phyloP scores from a whole-genome alignment of 2,113 vertebrate genomes.

The Ancistrus triradiatus region DNA sequence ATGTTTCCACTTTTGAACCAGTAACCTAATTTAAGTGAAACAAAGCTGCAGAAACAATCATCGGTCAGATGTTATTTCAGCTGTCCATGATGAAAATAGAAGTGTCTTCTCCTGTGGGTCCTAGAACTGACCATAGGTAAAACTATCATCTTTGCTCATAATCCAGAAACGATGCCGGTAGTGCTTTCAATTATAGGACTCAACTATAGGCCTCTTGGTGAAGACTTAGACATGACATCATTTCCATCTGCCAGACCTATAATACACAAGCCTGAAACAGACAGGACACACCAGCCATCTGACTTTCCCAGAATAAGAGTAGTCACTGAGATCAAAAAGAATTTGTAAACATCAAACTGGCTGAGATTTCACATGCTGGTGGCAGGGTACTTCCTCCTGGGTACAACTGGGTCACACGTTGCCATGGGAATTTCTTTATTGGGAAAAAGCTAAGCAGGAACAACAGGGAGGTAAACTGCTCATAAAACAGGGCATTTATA shows the following conservation, averaged over 20 bases:
- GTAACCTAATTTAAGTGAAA: conserved; percentile 28
- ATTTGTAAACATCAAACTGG: conserved; percentile 3
- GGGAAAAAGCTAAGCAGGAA: conserved; percentile 8
- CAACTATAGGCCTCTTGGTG: conserved; percentile 33
- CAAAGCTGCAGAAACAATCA: conserved; percentile 22
- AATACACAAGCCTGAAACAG: conserved; percentile 35
- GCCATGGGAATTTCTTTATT: conserved; percentile 20
- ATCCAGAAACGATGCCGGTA: conserved; percentile 17
- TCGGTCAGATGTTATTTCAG: conserved; percentile 41
- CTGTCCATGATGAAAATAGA: conserved; percentile 36
- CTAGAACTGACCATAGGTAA: conserved; percentile 46
- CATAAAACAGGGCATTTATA: not conserved
- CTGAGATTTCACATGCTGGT: conserved; percentile 5
- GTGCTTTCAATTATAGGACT: conserved; percentile 48
- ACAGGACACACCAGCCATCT: conserved; percentile 6
- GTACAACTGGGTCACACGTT: conserved; percentile 9
- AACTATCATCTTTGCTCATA: conserved; percentile 39
- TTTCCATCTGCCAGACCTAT: conserved; percentile 48
- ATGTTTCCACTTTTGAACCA: conserved; percentile 46
- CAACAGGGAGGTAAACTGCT: not conserved
- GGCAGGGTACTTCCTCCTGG: conserved; percentile 31
- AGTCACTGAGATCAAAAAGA: conserved; percentile 9
- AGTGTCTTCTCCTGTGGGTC: conserved; percentile 28
- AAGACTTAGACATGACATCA: conserved; percentile 61
- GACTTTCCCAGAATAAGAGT: conserved; percentile 23